Percentiles rank a stretch among this genome's conserved stretches.
phyloP scores from a whole-genome alignment of 2,797 vertebrate species.

The Sebastes cheni region DNA sequence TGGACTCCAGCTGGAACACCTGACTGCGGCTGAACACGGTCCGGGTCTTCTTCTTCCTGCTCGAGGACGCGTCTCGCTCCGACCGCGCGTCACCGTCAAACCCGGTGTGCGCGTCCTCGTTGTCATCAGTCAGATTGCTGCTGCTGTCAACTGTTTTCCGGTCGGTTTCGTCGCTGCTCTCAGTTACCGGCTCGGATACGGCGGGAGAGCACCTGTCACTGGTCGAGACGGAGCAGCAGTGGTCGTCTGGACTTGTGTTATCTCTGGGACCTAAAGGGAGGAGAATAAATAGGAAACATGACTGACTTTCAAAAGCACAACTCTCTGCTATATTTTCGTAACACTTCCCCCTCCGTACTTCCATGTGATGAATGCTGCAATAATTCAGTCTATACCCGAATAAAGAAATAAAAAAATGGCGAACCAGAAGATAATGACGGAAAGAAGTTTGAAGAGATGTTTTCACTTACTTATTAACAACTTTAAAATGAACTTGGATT shows the following conservation, averaged over 20 bases:
- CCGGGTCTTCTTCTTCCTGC: conserved; percentile 90
- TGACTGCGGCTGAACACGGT: conserved; percentile 92
- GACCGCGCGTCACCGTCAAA: conserved; percentile 61
- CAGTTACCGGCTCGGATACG: conserved; percentile 79
- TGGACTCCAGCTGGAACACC: conserved; percentile 94
- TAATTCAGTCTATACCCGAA: background rate
- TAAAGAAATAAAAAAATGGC: background rate
- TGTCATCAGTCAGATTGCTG: conserved; percentile 63
- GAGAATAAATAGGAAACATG: conserved; percentile 13
- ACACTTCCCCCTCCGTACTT: background rate
- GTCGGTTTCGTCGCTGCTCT: conserved; percentile 68
- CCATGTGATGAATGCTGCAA: background rate
- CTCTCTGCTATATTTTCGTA: background rate
- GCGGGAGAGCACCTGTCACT: conserved; percentile 89
- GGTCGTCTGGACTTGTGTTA: conserved; percentile 53
- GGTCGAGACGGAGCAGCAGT: conserved; percentile 68
- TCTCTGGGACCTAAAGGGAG: conserved; percentile 64
- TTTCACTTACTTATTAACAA: background rate
- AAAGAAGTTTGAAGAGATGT: background rate
- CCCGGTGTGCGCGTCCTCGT: conserved; percentile 60
- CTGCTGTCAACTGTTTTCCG: conserved; percentile 57
- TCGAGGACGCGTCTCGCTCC: conserved; percentile 53
- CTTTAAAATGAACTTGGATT: background rate
- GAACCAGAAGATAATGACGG: background rate
- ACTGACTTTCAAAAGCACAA: background rate